Conservation (phyloP, 1,140 invertebrate species). For the Brachionus plicatilis region DNA sequence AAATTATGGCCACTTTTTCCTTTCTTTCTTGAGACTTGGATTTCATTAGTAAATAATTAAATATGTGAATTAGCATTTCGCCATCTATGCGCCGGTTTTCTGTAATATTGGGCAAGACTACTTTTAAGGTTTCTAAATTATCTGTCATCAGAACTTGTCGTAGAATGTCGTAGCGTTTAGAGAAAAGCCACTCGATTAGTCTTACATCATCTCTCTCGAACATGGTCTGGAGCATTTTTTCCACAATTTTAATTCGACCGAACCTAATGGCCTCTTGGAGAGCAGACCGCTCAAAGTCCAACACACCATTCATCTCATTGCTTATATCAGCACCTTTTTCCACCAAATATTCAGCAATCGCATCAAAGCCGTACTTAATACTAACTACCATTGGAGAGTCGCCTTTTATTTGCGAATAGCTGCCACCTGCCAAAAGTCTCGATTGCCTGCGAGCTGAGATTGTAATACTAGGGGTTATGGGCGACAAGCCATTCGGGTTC, state of each 20-base stretch:
- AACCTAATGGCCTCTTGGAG: slow-evolving; percentile 32
- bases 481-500: not conserved
- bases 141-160: slow-evolving; percentile 32
- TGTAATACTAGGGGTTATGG: slow-evolving; percentile 9
- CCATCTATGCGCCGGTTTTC: slow-evolving; percentile 29
- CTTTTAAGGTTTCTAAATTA: slow-evolving; percentile 7
- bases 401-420: not conserved
- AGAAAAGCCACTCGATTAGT: slow-evolving; percentile 29
- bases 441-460: slow-evolving; percentile 20
- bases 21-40: not conserved
- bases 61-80: slow-evolving; percentile 21
- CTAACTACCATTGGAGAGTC: not conserved
- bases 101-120: slow-evolving; percentile 19
- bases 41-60: slow-evolving; percentile 33
- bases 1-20: not conserved
- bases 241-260: not conserved
- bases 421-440: not conserved
- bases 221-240: slow-evolving; percentile 9
- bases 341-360: not conserved
- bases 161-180: slow-evolving; percentile 15
- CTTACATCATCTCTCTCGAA: slow-evolving; percentile 20
- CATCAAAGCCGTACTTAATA: slow-evolving; percentile 32
- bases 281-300: slow-evolving; percentile 33
- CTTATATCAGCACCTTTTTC: slow-evolving; percentile 23
- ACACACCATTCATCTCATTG: not conserved